Percentiles rank a stretch among this genome's conserved stretches.
Evolutionary conservation across 2,888 invertebrate species (phyloP).

Genomic region (Phengaris alcon): DNA sequence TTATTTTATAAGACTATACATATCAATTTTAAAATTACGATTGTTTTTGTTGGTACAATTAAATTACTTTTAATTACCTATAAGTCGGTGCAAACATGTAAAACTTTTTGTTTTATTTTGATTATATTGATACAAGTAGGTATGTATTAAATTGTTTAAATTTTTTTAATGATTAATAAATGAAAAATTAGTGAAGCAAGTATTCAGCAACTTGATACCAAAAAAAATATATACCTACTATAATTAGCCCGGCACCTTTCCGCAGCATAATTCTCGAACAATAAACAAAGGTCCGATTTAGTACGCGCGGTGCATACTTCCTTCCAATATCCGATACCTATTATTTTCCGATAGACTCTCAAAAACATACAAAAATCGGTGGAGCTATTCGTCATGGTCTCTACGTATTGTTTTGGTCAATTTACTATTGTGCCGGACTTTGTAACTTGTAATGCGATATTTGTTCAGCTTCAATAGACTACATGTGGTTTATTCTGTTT

Average conservation of each 20-base stretch:
- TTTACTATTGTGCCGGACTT: constrained; percentile 48
- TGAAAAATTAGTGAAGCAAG: too few species aligned
- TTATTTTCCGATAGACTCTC: constrained; percentile 69
- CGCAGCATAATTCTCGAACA: constrained; percentile 41
- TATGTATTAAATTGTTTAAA: too few species aligned
- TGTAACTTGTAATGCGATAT: constrained; percentile 26
- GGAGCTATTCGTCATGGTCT: constrained; percentile 66
- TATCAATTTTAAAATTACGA: too few species aligned
- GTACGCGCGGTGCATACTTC: constrained; percentile 63
- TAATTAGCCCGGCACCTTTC: constrained; percentile 21
- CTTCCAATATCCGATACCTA: constrained; percentile 67
- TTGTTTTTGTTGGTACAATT: too few species aligned
- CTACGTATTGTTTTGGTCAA: constrained; percentile 66
- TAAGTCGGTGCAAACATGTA: too few species aligned
- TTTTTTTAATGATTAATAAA: too few species aligned
- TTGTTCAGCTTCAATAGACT: constrained; percentile 13
- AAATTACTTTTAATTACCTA: too few species aligned
- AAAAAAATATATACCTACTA: too few species aligned
- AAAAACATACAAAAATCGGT: constrained; percentile 71
- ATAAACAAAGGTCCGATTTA: constrained; percentile 57
- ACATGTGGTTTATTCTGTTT: background rate
- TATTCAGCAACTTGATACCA: too few species aligned
- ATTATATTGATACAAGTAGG: too few species aligned
- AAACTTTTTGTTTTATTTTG: too few species aligned
- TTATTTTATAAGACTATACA: too few species aligned